phyloP scores from a whole-genome alignment of 2,113 vertebrate genomes.

The Callaeas wilsoni region DNA sequence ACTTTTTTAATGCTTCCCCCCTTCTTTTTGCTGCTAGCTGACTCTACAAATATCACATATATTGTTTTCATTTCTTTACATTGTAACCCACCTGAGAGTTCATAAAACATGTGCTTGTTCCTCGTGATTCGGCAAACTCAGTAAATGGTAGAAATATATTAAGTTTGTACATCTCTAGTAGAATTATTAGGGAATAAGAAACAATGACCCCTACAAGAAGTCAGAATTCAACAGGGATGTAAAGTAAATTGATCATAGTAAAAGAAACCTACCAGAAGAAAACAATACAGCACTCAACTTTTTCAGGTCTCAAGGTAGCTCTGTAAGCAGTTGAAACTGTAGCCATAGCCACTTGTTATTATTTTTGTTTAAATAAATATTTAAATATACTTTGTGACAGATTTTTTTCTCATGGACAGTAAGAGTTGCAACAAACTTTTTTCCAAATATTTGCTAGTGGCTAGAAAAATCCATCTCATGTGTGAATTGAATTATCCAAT shows the following conservation, averaged over 20 bases:
- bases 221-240: slow-evolving; percentile 5
- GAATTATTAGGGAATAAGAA: slow-evolving; percentile 23
- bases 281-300: background rate
- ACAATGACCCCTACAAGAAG: background rate
- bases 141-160: slow-evolving; percentile 35
- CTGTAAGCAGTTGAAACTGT: background rate
- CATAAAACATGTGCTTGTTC: slow-evolving; percentile 13
- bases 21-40: background rate
- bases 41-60: background rate
- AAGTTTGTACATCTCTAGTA: slow-evolving; percentile 7
- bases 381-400: background rate
- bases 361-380: background rate
- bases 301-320: background rate
- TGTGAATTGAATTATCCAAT: background rate
- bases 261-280: slow-evolving; percentile 7
- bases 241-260: slow-evolving; percentile 2
- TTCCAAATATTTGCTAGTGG: background rate
- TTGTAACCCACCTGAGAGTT: background rate
- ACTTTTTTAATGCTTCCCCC: background rate
- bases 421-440: background rate
- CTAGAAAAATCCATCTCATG: background rate
- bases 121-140: background rate
- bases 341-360: background rate
- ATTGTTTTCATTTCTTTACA: slow-evolving; percentile 30
- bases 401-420: background rate